Conservation (phyloP, 2,797 vertebrate genomes). For the Fringilla coelebs region DNA sequence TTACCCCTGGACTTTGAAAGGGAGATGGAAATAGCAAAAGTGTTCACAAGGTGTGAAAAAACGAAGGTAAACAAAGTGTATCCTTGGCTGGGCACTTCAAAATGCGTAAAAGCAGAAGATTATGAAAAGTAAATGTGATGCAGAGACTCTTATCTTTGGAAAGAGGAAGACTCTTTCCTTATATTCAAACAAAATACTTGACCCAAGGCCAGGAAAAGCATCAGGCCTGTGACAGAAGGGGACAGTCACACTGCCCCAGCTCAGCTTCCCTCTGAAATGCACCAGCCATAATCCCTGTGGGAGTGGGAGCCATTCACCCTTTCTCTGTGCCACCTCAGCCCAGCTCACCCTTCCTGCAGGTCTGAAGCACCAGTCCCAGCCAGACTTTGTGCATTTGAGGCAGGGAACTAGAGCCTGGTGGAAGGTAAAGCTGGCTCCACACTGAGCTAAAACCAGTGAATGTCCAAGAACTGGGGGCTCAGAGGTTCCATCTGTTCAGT, state of each 20-base stretch:
- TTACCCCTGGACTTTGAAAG: background rate
- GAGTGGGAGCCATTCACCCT: background rate
- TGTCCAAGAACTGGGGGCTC: background rate
- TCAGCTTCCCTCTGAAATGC: background rate
- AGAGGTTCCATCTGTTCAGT: rapidly evolving
- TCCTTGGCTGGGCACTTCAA: rapidly evolving
- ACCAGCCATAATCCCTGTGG: background rate
- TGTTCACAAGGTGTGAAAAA: background rate
- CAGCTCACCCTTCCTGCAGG: background rate
- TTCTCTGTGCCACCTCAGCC: background rate
- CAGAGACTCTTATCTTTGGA: background rate
- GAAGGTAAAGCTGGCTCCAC: background rate
- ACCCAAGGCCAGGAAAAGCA: background rate
- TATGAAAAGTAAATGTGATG: background rate
- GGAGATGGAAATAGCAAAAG: background rate
- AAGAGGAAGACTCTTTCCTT: background rate
- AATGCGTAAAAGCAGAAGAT: background rate
- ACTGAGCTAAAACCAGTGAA: rapidly evolving
- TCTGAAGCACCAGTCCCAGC: background rate
- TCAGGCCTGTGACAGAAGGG: background rate
- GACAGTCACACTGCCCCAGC: background rate
- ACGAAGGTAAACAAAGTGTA: background rate
- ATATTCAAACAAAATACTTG: background rate
- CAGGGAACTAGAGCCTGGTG: background rate
- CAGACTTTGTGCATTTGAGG: background rate